These are phyloP conservation scores for Vimba vimba DNA, from an alignment of 2,113 vertebrate genomes.

Conservation along the genomic window DNA sequence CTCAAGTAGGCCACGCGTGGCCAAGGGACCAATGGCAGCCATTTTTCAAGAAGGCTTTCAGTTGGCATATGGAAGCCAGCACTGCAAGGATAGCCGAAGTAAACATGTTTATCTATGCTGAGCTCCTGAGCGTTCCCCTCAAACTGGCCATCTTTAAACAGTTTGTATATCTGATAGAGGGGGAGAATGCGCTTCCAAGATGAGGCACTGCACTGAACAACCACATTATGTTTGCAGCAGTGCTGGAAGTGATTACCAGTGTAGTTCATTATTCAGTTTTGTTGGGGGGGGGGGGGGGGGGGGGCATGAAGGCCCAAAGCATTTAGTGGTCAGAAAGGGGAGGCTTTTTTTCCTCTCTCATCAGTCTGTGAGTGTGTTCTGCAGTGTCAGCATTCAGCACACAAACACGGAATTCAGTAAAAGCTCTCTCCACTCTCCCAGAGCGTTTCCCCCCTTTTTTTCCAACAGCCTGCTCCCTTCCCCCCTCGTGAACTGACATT, in stretches of 20 bases:
- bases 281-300: conserved; percentile 51
- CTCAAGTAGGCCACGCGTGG: conserved; percentile 32
- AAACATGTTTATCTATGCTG: conserved; percentile 43
- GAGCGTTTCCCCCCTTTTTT: conserved; percentile 53
- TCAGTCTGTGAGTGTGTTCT: conserved; percentile 75
- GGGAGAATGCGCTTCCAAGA: conserved; percentile 16
- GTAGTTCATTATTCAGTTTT: conserved; percentile 73
- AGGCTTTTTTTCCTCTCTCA: conserved; percentile 66
- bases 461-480: conserved; percentile 74
- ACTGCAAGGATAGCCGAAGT: not conserved
- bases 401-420: conserved; percentile 81
- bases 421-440: conserved; percentile 68
- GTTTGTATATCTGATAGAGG: conserved; percentile 16
- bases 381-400: conserved; percentile 78
- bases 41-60: not conserved
- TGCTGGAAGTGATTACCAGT: conserved; percentile 75
- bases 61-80: conserved; percentile 20
- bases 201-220: conserved; percentile 46
- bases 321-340: conserved; percentile 74
- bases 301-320: conserved; percentile 63
- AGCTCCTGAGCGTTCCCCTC: conserved; percentile 1
- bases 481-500: conserved; percentile 75
- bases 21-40: conserved; percentile 2
- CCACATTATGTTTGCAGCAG: conserved; percentile 59
- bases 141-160: conserved; percentile 26